A percentile compares a stretch with the other conserved stretches of the same genome.
phyloP scores from a whole-genome alignment of 2,113 vertebrate species.

The Barbus barbus region DNA sequence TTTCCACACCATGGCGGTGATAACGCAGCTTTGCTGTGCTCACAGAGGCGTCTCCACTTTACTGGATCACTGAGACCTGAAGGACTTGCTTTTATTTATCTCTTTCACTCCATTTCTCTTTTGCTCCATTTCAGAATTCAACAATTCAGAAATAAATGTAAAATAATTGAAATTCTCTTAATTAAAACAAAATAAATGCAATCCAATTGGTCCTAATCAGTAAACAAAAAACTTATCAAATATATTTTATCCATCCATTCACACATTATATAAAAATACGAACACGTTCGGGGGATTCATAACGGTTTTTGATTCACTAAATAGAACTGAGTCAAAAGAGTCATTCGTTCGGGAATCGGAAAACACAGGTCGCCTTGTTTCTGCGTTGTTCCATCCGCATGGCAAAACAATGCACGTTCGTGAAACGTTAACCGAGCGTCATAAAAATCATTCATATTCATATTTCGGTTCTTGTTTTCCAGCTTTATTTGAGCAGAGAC shows the following conservation, averaged over 20 bases:
- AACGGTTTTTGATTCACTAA: neutral
- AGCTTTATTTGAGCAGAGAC: neutral
- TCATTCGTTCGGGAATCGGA: too few relatives aligned
- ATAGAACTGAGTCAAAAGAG: conserved; percentile 15
- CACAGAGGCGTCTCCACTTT: conserved; percentile 12
- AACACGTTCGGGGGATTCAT: neutral
- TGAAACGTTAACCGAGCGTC: too few relatives aligned
- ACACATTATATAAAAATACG: too few relatives aligned
- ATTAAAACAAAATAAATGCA: neutral
- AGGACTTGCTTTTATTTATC: neutral
- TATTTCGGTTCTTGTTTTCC: neutral
- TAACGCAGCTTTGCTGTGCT: conserved; percentile 6
- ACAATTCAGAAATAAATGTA: too few relatives aligned
- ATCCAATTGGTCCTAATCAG: neutral
- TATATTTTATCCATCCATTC: neutral
- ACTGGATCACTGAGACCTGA: conserved; percentile 22
- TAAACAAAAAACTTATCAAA: neutral
- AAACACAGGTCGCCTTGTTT: too few relatives aligned
- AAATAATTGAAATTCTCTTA: too few relatives aligned
- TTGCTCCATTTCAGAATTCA: neutral
- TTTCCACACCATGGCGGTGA: conserved; percentile 27
- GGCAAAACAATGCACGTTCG: too few relatives aligned
- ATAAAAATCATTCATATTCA: neutral
- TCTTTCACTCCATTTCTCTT: neutral
- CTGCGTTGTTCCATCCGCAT: too few relatives aligned